phyloP scores from a whole-genome alignment of 2,888 invertebrate species.

The Calliphora vomitoria region DNA sequence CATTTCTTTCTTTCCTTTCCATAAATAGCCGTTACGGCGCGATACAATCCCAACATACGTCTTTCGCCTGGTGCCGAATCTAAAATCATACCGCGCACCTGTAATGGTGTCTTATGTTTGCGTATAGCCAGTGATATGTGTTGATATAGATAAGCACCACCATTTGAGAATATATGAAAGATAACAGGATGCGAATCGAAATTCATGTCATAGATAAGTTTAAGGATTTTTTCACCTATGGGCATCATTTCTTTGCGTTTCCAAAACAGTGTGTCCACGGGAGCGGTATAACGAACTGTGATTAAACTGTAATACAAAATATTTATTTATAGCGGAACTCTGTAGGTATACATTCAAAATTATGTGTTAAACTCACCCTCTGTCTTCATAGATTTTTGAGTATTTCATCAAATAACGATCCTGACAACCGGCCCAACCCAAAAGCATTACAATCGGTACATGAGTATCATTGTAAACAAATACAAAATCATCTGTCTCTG shows the following conservation, averaged over 20 bases:
- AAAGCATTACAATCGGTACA: conserved; percentile 89
- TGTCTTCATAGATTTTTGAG: conserved; percentile 90
- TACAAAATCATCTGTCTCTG: conserved; percentile 85
- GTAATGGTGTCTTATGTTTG: conserved; percentile 85
- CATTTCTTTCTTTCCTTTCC: conserved; percentile 86
- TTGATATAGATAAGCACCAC: conserved; percentile 90
- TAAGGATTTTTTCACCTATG: conserved; percentile 88
- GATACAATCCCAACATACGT: conserved; percentile 86
- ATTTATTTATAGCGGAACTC: too few relatives aligned
- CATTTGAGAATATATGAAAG: conserved; percentile 90
- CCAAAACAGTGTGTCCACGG: conserved; percentile 88
- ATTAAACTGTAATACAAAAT: conserved; percentile 86
- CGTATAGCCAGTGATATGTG: conserved; percentile 88
- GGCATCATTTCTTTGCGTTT: conserved; percentile 87
- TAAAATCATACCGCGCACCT: conserved; percentile 87
- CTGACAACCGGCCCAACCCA: conserved; percentile 93
- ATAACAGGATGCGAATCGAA: conserved; percentile 90
- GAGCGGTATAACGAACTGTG: conserved; percentile 89
- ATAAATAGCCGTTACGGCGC: conserved; percentile 87
- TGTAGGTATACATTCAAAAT: neutral
- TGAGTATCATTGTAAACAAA: conserved; percentile 87
- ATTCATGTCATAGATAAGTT: conserved; percentile 88
- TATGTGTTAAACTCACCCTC: conserved; percentile 86
- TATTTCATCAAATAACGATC: conserved; percentile 92
- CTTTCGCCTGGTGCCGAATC: conserved; percentile 90